Conservation (phyloP, 2,113 vertebrate species). For the Ailuropoda melanoleuca region DNA sequence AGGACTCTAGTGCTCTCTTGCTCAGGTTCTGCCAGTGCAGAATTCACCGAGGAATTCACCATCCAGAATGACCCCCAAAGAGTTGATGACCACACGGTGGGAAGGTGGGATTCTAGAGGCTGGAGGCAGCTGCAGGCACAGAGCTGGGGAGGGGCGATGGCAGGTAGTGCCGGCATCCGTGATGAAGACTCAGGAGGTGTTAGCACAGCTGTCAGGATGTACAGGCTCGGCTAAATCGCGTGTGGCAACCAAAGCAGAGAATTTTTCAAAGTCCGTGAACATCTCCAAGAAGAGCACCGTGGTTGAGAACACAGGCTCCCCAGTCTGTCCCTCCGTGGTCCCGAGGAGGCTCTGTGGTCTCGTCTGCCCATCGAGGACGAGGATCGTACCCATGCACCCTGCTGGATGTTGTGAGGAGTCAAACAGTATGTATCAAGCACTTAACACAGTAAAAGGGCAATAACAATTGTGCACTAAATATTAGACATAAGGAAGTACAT, state of each 20-base stretch:
- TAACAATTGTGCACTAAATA: not conserved
- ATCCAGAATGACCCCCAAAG: not conserved
- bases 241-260: not conserved
- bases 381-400: not conserved
- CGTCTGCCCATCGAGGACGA: not conserved
- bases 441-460: not conserved
- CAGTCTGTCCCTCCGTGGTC: rapidly evolving
- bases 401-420: no score
- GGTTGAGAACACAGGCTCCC: not conserved
- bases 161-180: rapidly evolving
- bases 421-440: not conserved
- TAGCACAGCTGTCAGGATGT: rapidly evolving
- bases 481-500: not conserved
- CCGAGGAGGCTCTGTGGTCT: not conserved
- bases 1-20: no score
- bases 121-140: not conserved
- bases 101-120: not conserved
- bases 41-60: not conserved
- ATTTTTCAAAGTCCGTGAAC: not conserved
- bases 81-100: not conserved
- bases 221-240: not conserved
- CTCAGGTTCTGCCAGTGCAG: not conserved
- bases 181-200: not conserved
- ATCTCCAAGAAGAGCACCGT: rapidly evolving
- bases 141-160: rapidly evolving